Conservation (phyloP, 2,888 invertebrate genomes). For the Leptura quadrifasciata region DNA sequence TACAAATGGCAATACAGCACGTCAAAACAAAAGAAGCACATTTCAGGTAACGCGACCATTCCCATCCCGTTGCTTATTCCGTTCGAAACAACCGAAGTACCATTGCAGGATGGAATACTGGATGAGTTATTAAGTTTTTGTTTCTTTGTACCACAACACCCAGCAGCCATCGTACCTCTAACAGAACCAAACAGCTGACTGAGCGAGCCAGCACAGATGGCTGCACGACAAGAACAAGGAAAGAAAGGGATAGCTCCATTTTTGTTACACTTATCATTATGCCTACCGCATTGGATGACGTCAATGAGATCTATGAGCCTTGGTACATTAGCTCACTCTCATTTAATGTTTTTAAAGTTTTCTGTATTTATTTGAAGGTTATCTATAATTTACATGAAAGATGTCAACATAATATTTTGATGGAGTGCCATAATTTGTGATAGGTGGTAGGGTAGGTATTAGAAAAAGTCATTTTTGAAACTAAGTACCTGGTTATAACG, state of each 20-base stretch:
- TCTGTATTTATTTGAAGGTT: slow-evolving; percentile 3
- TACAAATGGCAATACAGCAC: slow-evolving; percentile 96
- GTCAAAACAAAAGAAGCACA: slow-evolving; percentile 99
- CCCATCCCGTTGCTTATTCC: slow-evolving; percentile 71
- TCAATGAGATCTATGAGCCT: slow-evolving; percentile 15
- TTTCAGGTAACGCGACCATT: slow-evolving; percentile 91
- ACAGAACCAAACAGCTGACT: slow-evolving; percentile 44
- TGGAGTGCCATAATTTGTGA: not conserved
- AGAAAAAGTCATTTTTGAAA: no score
- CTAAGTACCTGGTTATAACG: no score
- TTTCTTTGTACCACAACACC: slow-evolving; percentile 94
- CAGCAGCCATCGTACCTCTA: slow-evolving; percentile 83
- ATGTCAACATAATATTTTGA: not conserved
- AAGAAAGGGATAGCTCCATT: slow-evolving; percentile 17
- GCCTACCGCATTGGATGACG: slow-evolving; percentile 28
- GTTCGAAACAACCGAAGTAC: slow-evolving; percentile 70
- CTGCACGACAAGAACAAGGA: slow-evolving; percentile 33
- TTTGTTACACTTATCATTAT: slow-evolving; percentile 32
- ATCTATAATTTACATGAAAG: not conserved
- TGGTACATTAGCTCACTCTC: slow-evolving; percentile 14
- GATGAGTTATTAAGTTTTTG: slow-evolving; percentile 87
- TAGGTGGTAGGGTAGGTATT: no score
- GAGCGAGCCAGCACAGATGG: slow-evolving; percentile 35
- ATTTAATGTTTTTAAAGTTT: slow-evolving; percentile 9
- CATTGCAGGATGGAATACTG: slow-evolving; percentile 70